Evolutionary conservation across 2,113 vertebrate genomes (phyloP).

Genomic region (Hemicordylus capensis): DNA sequence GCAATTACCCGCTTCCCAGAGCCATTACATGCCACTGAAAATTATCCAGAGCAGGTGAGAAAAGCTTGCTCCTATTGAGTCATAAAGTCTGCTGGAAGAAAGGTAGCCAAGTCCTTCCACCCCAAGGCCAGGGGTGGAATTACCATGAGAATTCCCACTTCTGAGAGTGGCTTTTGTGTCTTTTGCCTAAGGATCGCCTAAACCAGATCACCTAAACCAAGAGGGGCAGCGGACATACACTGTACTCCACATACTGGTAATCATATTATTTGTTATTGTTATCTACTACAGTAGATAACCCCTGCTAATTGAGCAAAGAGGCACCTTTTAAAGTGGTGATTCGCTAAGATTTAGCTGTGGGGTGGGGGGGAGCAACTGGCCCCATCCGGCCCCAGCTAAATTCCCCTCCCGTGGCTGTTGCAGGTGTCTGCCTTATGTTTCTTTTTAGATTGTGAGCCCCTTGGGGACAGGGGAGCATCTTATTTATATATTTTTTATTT

Average conservation of each 20-base stretch:
- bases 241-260: not conserved
- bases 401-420: no score
- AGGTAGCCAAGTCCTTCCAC: conserved; percentile 7
- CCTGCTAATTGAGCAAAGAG: no score
- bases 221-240: not conserved
- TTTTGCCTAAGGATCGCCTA: not conserved
- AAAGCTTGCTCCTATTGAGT: conserved; percentile 41
- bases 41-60: conserved; percentile 52
- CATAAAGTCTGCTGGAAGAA: conserved; percentile 36
- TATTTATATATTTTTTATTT: no score
- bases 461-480: no score
- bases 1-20: conserved; percentile 63
- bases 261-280: not conserved
- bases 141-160: conserved; percentile 6
- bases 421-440: no score
- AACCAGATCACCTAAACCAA: no score
- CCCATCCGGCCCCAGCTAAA: no score
- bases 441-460: no score
- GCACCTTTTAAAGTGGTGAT: no score
- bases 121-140: not conserved
- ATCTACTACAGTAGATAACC: not conserved
- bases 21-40: conserved; percentile 53
- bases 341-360: no score
- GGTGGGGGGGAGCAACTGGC: no score
- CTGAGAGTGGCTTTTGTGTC: not conserved